Evolutionary conservation across 2,113 vertebrate species (phyloP), one percentile per base, ranked within the genome.

Genomic region (Cottus gobio): DNA sequence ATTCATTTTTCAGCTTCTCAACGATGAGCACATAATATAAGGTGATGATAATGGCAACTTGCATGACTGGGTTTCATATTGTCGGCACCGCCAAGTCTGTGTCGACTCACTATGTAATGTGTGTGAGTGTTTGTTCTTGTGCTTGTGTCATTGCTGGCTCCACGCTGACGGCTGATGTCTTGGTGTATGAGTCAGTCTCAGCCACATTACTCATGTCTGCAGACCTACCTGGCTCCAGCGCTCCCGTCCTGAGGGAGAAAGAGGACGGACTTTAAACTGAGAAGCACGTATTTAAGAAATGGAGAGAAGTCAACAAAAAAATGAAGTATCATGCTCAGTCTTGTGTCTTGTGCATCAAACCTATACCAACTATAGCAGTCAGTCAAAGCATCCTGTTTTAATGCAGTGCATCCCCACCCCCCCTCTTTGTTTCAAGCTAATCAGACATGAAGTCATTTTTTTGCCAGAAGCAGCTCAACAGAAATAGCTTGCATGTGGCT

Each of bases 391-490:
- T 57, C 69, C 67, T 71, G 62, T 71, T 89, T 86, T 66, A 71
- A 80, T 75, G 74, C 72, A 52, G 39, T 22, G 31, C 2, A 77
- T 70, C 1, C 37, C 24, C 54, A 28, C 7, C 74, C 3, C 20
- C 16, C 18, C 58, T 65, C 42, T 69, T 22, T 67, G 68, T 84
- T 90, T 80, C 75, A 85, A 87, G 77, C 68, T 81, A 88, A 91
- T 93, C 84, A 92, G 93, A 94, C 92, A 93, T 93, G 88, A 92
- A 89, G 88, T 93, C 88, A 93, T 88, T 83, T 83, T 83, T 87
- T 71, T 87, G 90, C 91, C 84, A 82, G 84, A 83, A 85, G 92
- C 91, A 85, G 91, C 30, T 88, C 61, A 74, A 90, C 90, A 89
- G 81, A 92, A 92, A 93, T 92, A 91, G 86, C 89, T 80, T 52